Percentiles rank a stretch among this genome's conserved stretches.
phyloP scores from a whole-genome alignment of 2,113 vertebrate genomes.

The Ctenodactylus gundi region DNA sequence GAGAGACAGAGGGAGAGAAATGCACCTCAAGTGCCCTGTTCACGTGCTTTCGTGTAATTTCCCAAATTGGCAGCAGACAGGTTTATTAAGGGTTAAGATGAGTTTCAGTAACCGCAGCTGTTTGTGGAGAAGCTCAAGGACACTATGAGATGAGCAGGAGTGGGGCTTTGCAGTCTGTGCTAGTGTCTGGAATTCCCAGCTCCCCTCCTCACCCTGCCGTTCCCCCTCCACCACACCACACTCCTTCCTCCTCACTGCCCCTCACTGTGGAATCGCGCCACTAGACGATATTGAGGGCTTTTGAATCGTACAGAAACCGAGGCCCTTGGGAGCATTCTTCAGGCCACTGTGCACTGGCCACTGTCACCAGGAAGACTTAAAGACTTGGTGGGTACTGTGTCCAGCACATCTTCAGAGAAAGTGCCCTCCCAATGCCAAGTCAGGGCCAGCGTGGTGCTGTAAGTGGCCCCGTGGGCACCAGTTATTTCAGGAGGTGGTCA shows the following conservation, averaged over 20 bases:
- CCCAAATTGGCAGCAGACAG: not conserved
- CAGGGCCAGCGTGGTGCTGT: not conserved
- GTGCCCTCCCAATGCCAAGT: not conserved
- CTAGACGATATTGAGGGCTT: not conserved
- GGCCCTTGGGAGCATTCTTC: not conserved
- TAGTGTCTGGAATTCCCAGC: slow-evolving; percentile 63
- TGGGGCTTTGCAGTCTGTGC: slow-evolving; percentile 70
- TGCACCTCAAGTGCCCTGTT: not conserved
- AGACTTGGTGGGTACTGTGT: not conserved
- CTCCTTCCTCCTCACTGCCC: slow-evolving; percentile 2
- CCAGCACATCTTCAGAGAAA: not conserved
- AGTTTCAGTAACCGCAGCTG: slow-evolving; percentile 60
- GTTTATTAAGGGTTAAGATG: slow-evolving; percentile 59
- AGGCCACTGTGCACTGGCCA: not conserved
- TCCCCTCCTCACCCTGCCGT: not conserved
- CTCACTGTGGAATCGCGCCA: not conserved
- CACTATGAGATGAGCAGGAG: slow-evolving; percentile 70
- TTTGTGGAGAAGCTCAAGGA: slow-evolving; percentile 62
- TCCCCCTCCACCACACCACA: not conserved
- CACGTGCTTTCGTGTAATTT: not conserved
- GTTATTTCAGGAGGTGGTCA: not conserved
- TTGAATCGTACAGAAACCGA: not conserved
- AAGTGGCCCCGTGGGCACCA: not conserved
- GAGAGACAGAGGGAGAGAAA: not conserved
- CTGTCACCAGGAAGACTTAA: not conserved